Evolutionary conservation across 2,113 vertebrate genomes (phyloP).

Genomic region (Etheostoma spectabile): DNA sequence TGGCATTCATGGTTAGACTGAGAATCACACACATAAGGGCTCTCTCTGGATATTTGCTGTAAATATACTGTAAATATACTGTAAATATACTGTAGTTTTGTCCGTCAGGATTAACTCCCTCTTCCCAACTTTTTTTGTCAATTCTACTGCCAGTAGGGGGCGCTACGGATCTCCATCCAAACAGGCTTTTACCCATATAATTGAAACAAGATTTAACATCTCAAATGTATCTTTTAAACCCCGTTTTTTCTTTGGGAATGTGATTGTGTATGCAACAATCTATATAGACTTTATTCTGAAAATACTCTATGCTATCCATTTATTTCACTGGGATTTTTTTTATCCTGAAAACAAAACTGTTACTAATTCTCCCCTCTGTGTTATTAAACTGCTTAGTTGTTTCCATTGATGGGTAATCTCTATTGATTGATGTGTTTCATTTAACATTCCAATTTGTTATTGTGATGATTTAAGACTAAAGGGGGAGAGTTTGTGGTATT

Average conservation of each 20-base stretch:
- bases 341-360: background rate
- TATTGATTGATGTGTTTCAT: conserved; percentile 33
- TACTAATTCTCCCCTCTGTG: background rate
- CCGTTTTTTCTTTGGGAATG: background rate
- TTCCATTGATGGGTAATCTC: background rate
- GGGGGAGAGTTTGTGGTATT: background rate
- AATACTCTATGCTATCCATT: background rate
- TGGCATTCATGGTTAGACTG: background rate
- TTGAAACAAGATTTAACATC: background rate
- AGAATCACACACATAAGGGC: background rate
- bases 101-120: background rate
- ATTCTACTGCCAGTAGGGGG: background rate
- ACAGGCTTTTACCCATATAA: background rate
- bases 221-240: background rate
- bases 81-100: conserved; percentile 1
- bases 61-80: background rate
- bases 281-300: background rate
- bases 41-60: conserved; percentile 6
- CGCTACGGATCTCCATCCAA: background rate
- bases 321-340: background rate
- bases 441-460: conserved; percentile 27
- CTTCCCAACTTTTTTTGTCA: background rate
- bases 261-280: background rate
- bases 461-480: background rate
- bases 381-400: conserved; percentile 9